These are phyloP conservation scores for Lepus oiostolus DNA, from an alignment of 2,797 vertebrate species.

Conservation along the genomic window DNA sequence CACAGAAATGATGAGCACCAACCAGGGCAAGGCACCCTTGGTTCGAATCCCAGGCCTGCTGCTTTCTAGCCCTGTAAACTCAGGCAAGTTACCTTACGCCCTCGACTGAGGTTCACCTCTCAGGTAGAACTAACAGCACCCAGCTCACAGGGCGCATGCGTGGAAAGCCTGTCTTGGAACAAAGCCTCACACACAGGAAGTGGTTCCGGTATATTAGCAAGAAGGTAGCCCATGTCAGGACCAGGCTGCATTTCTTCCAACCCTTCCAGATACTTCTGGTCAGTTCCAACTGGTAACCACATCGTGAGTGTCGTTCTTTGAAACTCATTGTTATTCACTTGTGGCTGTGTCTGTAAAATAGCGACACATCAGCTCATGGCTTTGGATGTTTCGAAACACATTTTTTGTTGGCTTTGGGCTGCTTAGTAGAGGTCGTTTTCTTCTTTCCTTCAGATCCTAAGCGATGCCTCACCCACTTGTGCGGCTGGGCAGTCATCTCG, in stretches of 20 bases:
- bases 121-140: neutral
- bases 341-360: neutral
- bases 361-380: neutral
- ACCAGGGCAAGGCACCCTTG: neutral
- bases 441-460: neutral
- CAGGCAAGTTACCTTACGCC: neutral
- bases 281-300: neutral
- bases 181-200: neutral
- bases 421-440: neutral
- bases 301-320: neutral
- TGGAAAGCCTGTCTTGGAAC: neutral
- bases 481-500: neutral
- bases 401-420: conserved; percentile 6
- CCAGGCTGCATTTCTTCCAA: neutral
- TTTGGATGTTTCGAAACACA: neutral
- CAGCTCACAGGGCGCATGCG: neutral
- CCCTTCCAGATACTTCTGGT: neutral
- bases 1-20: neutral
- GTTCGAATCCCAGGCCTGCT: neutral
- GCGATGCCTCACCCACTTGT: neutral
- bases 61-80: neutral
- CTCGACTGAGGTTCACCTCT: neutral
- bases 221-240: too few relatives aligned
- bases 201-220: neutral
- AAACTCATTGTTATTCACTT: neutral